These are phyloP conservation scores for Emydoidea blandingii DNA, from an alignment of 2,797 vertebrate species.

Conservation along the genomic window DNA sequence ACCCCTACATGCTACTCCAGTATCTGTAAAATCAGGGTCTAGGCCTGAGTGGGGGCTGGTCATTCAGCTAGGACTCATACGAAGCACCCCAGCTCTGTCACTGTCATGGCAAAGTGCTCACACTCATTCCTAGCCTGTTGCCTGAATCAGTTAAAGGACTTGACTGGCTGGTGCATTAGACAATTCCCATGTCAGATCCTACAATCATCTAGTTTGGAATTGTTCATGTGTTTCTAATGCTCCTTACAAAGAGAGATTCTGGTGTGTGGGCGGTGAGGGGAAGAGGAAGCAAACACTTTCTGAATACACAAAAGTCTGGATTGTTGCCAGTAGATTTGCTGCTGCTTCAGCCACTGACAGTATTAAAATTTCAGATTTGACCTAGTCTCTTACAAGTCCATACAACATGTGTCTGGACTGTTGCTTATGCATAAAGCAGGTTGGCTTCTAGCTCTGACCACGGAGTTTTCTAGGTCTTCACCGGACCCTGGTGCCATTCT, in stretches of 20 bases:
- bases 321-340: neutral
- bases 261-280: neutral
- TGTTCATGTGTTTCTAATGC: rapidly evolving
- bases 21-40: neutral
- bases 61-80: neutral
- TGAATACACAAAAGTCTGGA: neutral
- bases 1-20: no score
- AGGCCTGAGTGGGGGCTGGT: rapidly evolving
- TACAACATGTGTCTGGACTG: constrained; percentile 18
- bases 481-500: neutral
- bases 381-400: neutral
- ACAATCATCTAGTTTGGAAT: neutral
- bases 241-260: neutral
- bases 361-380: constrained; percentile 40
- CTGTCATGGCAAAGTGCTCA: neutral
- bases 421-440: constrained; percentile 45
- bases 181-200: rapidly evolving
- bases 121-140: neutral
- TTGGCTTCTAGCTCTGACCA: constrained; percentile 12
- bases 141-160: rapidly evolving
- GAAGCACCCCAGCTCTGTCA: neutral
- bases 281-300: neutral
- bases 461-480: neutral
- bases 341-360: neutral
- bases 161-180: rapidly evolving